These are phyloP conservation scores for Sarcoramphus papa DNA, from an alignment of 2,797 vertebrate genomes.

Conservation along the genomic window DNA sequence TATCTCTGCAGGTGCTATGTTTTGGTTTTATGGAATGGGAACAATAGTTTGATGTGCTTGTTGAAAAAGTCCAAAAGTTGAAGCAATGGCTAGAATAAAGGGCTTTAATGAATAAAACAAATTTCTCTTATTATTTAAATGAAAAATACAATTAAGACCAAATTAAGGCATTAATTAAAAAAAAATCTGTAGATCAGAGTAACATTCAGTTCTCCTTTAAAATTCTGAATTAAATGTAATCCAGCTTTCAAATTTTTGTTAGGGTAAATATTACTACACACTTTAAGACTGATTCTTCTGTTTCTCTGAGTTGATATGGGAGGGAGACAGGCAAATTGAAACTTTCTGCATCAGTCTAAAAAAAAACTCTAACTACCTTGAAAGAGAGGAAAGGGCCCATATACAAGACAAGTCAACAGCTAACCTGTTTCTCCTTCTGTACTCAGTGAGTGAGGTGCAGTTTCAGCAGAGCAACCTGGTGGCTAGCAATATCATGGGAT, in stretches of 20 bases:
- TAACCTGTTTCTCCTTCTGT: neutral
- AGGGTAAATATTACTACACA: neutral
- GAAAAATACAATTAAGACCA: neutral
- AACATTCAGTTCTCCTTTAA: neutral
- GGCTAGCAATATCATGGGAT: neutral
- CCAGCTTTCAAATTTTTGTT: neutral
- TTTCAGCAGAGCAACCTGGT: neutral
- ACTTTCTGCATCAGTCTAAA: neutral
- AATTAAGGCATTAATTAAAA: neutral
- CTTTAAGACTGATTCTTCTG: neutral
- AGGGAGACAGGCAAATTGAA: neutral
- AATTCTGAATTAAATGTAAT: neutral
- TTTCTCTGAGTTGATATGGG: neutral
- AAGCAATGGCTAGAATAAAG: neutral
- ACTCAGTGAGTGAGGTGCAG: neutral
- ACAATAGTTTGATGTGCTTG: neutral
- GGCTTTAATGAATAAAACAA: neutral
- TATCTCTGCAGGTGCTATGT: neutral
- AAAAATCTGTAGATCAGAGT: neutral
- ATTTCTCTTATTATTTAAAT: neutral
- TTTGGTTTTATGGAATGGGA: neutral
- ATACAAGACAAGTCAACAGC: neutral
- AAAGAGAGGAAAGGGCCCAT: neutral
- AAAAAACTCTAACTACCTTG: neutral
- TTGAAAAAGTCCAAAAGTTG: neutral